Conservation (phyloP, 2,888 invertebrate species). For the Andrena flavipes region DNA sequence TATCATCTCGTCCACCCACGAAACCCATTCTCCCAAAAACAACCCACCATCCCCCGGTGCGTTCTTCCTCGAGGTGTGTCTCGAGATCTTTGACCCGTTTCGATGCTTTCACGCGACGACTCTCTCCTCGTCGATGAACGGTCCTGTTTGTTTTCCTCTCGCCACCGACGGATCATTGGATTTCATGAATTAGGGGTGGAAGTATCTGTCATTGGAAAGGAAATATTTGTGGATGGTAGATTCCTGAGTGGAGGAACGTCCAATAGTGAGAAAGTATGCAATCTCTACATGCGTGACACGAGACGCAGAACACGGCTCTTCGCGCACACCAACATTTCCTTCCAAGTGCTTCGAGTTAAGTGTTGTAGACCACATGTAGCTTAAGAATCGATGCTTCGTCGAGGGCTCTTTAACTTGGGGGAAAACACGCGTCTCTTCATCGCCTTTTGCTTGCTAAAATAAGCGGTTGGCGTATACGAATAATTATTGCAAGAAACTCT, state of each 20-base stretch:
- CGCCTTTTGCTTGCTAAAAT: too few species aligned
- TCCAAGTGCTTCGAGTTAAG: too few species aligned
- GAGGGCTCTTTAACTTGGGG: too few species aligned
- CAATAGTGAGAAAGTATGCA: neutral
- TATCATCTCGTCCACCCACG: constrained; percentile 8
- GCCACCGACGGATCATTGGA: neutral
- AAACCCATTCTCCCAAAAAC: neutral
- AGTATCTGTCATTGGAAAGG: neutral
- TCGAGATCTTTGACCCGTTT: neutral
- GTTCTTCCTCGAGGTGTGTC: neutral
- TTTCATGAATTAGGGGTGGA: neutral
- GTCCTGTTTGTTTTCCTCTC: neutral
- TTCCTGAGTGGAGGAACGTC: neutral
- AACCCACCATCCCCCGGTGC: neutral
- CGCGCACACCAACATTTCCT: too few species aligned
- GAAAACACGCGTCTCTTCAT: too few species aligned
- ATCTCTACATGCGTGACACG: too few species aligned
- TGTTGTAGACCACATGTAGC: too few species aligned
- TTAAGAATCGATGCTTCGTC: too few species aligned
- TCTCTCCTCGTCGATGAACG: neutral
- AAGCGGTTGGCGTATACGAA: too few species aligned
- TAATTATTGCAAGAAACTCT: too few species aligned
- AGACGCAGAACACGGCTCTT: too few species aligned
- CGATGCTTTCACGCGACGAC: neutral
- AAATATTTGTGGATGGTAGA: neutral